Conservation (phyloP, 2,113 vertebrate species). For the Peucedramus taeniatus region DNA sequence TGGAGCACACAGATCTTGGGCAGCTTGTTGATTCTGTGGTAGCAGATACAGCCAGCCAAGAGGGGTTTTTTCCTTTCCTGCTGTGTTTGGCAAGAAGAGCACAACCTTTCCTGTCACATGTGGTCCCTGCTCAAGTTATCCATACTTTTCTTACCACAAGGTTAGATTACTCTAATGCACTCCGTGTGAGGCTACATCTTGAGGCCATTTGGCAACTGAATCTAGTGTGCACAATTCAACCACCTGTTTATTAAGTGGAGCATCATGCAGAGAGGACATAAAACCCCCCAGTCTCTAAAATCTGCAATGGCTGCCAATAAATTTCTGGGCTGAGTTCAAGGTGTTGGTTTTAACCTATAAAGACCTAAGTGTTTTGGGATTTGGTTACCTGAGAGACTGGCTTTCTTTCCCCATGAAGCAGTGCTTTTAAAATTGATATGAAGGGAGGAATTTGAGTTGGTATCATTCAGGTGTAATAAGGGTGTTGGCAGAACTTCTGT, state of each 20-base stretch:
- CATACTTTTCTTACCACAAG: constrained; percentile 58
- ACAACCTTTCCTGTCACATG: constrained; percentile 58
- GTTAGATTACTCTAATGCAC: constrained; percentile 56
- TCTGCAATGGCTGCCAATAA: constrained; percentile 39
- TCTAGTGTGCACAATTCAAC: constrained; percentile 30
- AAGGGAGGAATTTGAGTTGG: background rate
- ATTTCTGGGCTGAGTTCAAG: constrained; percentile 57
- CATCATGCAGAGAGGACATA: constrained; percentile 66
- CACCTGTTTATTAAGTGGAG: constrained; percentile 68
- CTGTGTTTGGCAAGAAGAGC: constrained; percentile 52
- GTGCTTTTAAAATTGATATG: background rate
- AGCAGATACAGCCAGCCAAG: constrained; percentile 3
- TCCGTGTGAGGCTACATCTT: constrained; percentile 65
- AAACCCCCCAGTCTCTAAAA: constrained; percentile 21
- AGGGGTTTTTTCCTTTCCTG: background rate
- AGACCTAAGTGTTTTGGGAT: constrained; percentile 54
- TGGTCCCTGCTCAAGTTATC: constrained; percentile 52
- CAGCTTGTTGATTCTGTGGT: constrained; percentile 17
- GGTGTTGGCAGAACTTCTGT: background rate
- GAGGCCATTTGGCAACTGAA: constrained; percentile 64
- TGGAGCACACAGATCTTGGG: background rate
- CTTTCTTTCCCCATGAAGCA: background rate
- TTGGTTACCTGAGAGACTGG: constrained; percentile 49
- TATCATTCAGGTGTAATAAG: background rate
- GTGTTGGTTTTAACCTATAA: constrained; percentile 51